Evolutionary conservation across 2,888 invertebrate genomes (phyloP).

Genomic region (Troilus luridus): DNA sequence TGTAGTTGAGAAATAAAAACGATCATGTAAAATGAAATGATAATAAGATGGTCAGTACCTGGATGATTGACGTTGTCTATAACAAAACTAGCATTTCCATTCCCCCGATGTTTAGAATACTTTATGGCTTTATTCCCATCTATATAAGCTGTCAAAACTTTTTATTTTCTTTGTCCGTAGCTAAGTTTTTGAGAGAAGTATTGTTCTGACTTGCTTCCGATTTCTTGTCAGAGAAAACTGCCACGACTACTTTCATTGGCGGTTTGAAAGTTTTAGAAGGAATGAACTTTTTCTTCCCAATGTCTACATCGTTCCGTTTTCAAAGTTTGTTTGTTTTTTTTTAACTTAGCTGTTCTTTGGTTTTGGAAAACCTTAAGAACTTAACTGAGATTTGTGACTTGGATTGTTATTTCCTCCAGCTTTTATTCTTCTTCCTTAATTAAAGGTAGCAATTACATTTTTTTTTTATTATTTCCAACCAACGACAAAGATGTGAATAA

Average conservation of each 20-base stretch:
- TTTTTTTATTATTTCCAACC: not conserved
- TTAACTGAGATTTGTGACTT: not conserved
- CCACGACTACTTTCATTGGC: slow-evolving; percentile 11
- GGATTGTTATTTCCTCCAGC: not conserved
- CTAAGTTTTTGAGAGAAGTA: not conserved
- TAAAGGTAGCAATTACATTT: not conserved
- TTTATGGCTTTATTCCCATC: not conserved
- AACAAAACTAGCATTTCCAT: not conserved
- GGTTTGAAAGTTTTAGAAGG: slow-evolving; percentile 30
- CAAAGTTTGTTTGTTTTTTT: not conserved
- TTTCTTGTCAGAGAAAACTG: slow-evolving; percentile 4
- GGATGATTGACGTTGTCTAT: not conserved
- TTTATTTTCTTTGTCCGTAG: not conserved
- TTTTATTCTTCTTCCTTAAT: not conserved
- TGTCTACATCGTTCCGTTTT: slow-evolving; percentile 25
- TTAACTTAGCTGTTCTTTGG: not conserved
- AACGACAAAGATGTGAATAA: not conserved
- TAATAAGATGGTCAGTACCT: not conserved
- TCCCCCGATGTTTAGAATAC: not conserved
- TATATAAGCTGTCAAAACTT: slow-evolving; percentile 35
- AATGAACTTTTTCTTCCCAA: slow-evolving; percentile 37
- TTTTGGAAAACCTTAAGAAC: not conserved
- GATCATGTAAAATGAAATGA: not conserved
- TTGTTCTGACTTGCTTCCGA: slow-evolving; percentile 13
- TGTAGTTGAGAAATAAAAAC: no score